These are phyloP conservation scores for Aurelia sp. DNA, from an alignment of 30 jellyfish, hydroid and myxozoan species.

Conservation along the genomic window DNA sequence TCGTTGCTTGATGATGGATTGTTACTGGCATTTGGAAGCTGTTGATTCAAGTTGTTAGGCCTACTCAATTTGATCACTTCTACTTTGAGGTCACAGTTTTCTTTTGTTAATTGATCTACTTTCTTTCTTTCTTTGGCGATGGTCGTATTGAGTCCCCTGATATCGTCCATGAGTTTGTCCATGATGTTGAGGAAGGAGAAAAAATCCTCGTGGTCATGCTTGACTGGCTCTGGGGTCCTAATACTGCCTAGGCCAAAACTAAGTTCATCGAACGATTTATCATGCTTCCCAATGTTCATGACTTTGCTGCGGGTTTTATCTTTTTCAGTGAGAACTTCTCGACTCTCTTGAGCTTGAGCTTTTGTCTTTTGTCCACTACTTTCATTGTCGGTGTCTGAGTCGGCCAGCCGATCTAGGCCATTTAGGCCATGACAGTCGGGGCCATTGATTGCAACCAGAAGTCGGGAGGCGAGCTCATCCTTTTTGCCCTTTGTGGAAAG, in stretches of 20 bases:
- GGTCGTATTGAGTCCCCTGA: slow-evolving; percentile 1
- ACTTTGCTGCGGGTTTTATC: too few species aligned
- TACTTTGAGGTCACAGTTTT: slow-evolving; percentile 11
- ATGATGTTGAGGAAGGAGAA: neutral
- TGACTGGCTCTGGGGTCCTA: slow-evolving; percentile 15
- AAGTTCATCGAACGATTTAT: neutral
- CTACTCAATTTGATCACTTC: neutral
- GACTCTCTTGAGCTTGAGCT: too few species aligned
- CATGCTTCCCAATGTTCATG: too few species aligned
- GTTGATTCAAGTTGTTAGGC: slow-evolving; percentile 25
- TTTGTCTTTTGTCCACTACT: too few species aligned
- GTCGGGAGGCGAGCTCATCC: too few species aligned
- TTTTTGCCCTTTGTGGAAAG: too few species aligned
- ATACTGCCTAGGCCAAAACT: neutral
- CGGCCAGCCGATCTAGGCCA: too few species aligned
- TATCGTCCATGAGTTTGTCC: slow-evolving; percentile 16
- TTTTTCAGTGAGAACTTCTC: too few species aligned
- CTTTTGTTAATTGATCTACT: slow-evolving; percentile 4
- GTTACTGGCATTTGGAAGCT: slow-evolving; percentile 22
- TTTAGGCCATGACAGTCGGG: too few species aligned
- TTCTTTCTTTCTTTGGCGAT: slow-evolving; percentile 25
- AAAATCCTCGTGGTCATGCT: slow-evolving; percentile 18
- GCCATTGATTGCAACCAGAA: too few species aligned
- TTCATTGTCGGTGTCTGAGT: too few species aligned
- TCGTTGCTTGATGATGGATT: slow-evolving; percentile 12